These are phyloP conservation scores for Thera obeliscata DNA, from an alignment of 2,888 invertebrate species.

Conservation along the genomic window DNA sequence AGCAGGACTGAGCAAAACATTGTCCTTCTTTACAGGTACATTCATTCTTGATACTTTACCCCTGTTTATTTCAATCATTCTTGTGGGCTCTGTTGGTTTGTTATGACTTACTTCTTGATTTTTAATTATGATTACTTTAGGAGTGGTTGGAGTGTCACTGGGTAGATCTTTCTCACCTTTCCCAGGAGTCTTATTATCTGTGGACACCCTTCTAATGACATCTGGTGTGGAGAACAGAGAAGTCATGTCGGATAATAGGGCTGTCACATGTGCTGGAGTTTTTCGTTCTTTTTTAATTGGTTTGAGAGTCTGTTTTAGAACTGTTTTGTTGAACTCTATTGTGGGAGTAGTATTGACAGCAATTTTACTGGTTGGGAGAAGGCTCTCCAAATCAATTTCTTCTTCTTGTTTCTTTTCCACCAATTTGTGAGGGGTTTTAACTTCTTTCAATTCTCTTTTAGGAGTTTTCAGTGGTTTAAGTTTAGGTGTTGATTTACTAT, in stretches of 20 bases:
- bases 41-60: constrained; percentile 45
- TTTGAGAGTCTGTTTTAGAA: constrained; percentile 73
- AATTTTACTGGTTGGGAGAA: constrained; percentile 56
- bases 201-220: constrained; percentile 88
- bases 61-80: constrained; percentile 40
- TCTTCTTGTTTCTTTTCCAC: constrained; percentile 50
- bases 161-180: constrained; percentile 78
- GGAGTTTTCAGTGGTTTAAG: constrained; percentile 63
- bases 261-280: constrained; percentile 85
- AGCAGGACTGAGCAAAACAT: constrained; percentile 35
- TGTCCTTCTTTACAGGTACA: constrained; percentile 37
- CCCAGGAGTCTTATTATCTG: constrained; percentile 74
- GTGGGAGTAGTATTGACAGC: constrained; percentile 42
- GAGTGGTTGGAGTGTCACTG: constrained; percentile 50
- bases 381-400: constrained; percentile 59
- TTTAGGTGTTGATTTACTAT: constrained; percentile 64
- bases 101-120: constrained; percentile 43
- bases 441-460: constrained; percentile 71
- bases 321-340: constrained; percentile 67
- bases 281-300: constrained; percentile 81
- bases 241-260: constrained; percentile 85
- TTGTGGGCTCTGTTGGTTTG: constrained; percentile 44
- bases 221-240: constrained; percentile 91
- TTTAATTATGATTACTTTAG: constrained; percentile 37
- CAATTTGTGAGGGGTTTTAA: constrained; percentile 58